A percentile compares a stretch with the other conserved stretches of the same genome.
Conservation (phyloP, 2,113 vertebrate genomes). For the Chlorodrepanis virens region DNA sequence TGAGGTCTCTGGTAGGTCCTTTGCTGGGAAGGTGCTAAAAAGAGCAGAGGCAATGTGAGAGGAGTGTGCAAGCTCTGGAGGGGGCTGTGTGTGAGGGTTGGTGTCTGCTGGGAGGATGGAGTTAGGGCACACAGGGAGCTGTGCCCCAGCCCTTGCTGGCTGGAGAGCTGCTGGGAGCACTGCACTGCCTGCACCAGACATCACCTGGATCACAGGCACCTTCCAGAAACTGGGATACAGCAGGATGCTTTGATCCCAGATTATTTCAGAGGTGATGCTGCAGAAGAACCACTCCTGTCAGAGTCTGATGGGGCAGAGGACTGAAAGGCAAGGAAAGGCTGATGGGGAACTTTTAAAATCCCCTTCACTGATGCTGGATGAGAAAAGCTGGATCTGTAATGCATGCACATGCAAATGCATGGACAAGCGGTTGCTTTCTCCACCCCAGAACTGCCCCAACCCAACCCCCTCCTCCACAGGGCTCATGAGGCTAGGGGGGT, state of each 20-base stretch:
- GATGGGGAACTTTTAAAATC: not conserved
- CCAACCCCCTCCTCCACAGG: rapidly evolving
- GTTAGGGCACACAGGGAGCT: not conserved
- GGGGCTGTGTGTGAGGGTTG: not conserved
- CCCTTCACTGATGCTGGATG: not conserved
- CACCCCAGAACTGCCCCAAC: not conserved
- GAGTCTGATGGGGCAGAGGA: not conserved
- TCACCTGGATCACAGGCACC: not conserved
- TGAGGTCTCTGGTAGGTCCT: not conserved
- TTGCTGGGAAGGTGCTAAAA: not conserved
- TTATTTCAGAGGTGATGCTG: not conserved
- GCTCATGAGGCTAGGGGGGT: not conserved
- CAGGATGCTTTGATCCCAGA: not conserved
- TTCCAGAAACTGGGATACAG: not conserved
- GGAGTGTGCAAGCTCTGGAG: not conserved
- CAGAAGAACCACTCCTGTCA: not conserved
- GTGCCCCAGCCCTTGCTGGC: not conserved
- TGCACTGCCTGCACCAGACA: not conserved
- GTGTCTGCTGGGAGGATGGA: not conserved
- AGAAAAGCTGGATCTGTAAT: not conserved
- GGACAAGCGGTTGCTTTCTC: not conserved
- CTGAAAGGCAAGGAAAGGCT: not conserved
- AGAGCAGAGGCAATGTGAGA: not conserved
- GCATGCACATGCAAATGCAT: not conserved
- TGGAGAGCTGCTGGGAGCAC: not conserved